Percentiles rank a stretch among this genome's conserved stretches.
Conservation (phyloP, 1,140 invertebrate species). For the Hypothenemus hampei region DNA sequence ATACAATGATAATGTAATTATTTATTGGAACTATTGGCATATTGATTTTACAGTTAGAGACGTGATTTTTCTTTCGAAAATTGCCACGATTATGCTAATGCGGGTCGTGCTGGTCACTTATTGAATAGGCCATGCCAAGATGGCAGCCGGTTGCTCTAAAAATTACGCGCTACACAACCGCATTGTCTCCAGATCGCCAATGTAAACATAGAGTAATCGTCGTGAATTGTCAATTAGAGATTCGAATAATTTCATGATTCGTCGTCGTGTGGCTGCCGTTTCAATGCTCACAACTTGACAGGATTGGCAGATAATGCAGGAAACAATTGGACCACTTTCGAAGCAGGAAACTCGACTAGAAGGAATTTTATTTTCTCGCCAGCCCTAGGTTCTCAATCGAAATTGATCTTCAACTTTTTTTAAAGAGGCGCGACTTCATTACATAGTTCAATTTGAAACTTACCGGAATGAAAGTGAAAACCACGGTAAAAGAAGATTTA, state of each 20-base stretch:
- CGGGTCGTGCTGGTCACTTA: conserved; percentile 22
- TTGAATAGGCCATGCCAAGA: conserved; percentile 22
- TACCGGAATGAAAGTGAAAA: no score
- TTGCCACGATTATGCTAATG: conserved; percentile 18
- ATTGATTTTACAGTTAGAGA: conserved; percentile 10
- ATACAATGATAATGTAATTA: conserved; percentile 6
- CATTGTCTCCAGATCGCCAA: conserved; percentile 18
- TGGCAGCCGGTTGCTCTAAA: conserved; percentile 18
- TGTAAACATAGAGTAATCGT: conserved; percentile 20
- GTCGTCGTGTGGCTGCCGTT: no score
- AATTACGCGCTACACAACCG: conserved; percentile 17
- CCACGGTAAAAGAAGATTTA: no score
- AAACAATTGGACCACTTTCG: no score
- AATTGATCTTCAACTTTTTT: no score
- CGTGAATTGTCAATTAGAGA: conserved; percentile 23
- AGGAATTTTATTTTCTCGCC: no score
- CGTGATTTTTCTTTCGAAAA: conserved; percentile 10
- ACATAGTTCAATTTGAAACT: no score
- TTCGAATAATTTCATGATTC: conserved; percentile 19
- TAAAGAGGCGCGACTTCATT: no score
- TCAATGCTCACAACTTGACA: no score
- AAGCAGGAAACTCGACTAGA: no score
- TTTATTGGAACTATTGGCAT: conserved; percentile 7
- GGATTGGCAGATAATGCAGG: no score
- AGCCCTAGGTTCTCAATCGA: no score